A percentile compares a stretch with the other conserved stretches of the same genome.
Evolutionary conservation across 2,113 vertebrate species (phyloP).

Genomic region (Aegypius monachus): DNA sequence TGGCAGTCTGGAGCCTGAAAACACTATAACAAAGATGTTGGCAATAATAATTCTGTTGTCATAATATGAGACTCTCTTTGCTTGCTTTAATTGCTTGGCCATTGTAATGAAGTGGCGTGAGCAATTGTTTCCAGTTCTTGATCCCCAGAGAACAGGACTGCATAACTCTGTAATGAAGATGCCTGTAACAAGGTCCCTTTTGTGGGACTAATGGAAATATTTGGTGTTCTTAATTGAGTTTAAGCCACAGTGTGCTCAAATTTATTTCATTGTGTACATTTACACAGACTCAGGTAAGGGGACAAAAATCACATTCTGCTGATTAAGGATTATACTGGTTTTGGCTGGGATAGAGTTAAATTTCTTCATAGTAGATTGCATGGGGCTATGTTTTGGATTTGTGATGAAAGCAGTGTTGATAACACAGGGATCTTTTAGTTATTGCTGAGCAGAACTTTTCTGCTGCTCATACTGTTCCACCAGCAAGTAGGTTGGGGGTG

Average conservation of each 20-base stretch:
- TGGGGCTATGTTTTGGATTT: background rate
- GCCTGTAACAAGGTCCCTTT: background rate
- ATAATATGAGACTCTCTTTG: background rate
- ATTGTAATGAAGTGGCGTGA: background rate
- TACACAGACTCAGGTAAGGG: background rate
- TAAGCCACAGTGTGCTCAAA: background rate
- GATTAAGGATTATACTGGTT: background rate
- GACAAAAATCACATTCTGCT: background rate
- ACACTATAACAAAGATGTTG: background rate
- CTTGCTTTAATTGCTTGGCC: background rate
- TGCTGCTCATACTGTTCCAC: background rate
- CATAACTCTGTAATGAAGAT: background rate
- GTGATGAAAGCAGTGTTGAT: background rate
- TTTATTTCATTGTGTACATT: background rate
- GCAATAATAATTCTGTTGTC: background rate
- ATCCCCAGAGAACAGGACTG: background rate
- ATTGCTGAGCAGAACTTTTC: background rate
- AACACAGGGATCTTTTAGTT: background rate
- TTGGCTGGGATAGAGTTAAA: background rate
- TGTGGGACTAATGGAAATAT: background rate
- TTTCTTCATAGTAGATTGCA: background rate
- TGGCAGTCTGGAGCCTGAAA: background rate
- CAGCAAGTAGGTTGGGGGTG: background rate
- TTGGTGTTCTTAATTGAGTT: background rate
- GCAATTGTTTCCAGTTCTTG: background rate